Conservation (phyloP, 2,113 vertebrate genomes). For the Gadus chalcogrammus region DNA sequence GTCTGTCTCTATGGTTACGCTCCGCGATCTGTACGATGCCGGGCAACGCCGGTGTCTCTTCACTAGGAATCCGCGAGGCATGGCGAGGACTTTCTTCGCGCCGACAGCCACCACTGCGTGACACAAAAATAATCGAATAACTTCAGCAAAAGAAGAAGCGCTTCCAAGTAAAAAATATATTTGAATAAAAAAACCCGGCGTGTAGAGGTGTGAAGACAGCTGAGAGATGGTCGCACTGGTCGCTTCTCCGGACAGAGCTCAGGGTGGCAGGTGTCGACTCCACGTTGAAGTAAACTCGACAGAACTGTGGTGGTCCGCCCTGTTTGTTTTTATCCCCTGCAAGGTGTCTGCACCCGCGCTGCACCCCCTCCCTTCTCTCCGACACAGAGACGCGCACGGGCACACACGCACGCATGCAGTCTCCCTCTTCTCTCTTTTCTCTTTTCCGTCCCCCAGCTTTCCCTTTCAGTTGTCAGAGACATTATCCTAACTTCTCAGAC, state of each 20-base stretch:
- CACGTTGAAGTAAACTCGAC: slow-evolving; percentile 9
- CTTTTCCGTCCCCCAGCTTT: neutral
- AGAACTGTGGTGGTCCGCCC: slow-evolving; percentile 26
- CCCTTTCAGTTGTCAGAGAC: neutral
- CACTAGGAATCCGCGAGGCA: slow-evolving; percentile 93
- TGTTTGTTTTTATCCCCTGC: slow-evolving; percentile 50
- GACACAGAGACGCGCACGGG: slow-evolving; percentile 9
- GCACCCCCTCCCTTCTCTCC: slow-evolving; percentile 14
- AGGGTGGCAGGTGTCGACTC: slow-evolving; percentile 15
- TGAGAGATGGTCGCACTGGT: slow-evolving; percentile 5
- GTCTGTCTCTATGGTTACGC: neutral
- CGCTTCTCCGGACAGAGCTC: slow-evolving; percentile 9
- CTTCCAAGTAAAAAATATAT: too few relatives aligned
- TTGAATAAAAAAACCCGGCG: slow-evolving; percentile 13
- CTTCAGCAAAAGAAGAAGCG: neutral
- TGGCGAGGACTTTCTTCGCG: slow-evolving; percentile 48
- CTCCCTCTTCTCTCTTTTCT: neutral
- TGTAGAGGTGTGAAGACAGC: slow-evolving; percentile 33
- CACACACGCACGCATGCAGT: slow-evolving; percentile 12
- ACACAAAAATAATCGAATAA: neutral
- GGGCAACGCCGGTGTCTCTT: slow-evolving; percentile 81
- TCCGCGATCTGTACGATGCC: slow-evolving; percentile 76
- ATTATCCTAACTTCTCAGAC: neutral
- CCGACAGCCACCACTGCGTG: slow-evolving; percentile 21
- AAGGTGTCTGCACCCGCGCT: neutral